Evolutionary conservation across 2,113 vertebrate species (phyloP), one percentile per base, ranked within the genome.

Genomic region (Petrocephalus zakoni): DNA sequence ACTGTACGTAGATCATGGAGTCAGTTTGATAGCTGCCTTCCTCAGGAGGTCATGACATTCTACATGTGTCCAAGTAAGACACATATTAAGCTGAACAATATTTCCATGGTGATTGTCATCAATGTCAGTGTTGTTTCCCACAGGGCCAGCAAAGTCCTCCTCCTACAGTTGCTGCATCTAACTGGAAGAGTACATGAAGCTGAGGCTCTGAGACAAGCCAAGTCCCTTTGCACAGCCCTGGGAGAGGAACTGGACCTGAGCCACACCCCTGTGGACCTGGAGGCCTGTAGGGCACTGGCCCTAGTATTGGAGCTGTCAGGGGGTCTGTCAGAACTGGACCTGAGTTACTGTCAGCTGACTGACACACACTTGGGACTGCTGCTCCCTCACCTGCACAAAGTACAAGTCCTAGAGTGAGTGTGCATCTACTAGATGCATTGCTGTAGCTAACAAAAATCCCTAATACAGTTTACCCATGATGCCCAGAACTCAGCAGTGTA

Each of bases 201-300:
- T 56, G 37, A 55, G 6, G 47, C 85, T 55, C 21, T 56, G 46
- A 90, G 52, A 5, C 61, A 64, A 11, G 89, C 90, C 4, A 37
- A 3, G 22, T 37, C 55, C 90, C 92, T 93, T 25, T 85, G 72
- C 51, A 8, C 11, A n/a, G n/a, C n/a, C n/a, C n/a, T n/a, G n/a
- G n/a, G n/a, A n/a, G n/a, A n/a, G n/a, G n/a, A n/a, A n/a, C 25
- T 92, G 72, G 92, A 92, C 90, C 88, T 92, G 89, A 92, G 92
- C 88, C 61, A 91, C 22, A 91, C 88, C 29, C 81, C 21, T 21
- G 88, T 92, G 89, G 86, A 90, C 29, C 19, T 13, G 21, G 78
- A 47, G 75, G 22, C 81, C 64, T 93, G 89, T 86, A 84, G 84
- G 85, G 84, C 85, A n/a, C 82, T 92, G 88, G 90, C 55, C 1